A percentile compares a stretch with the other conserved stretches of the same genome.
phyloP scores from a whole-genome alignment of 2,888 invertebrate genomes.

The Ischnus inquisitorius region DNA sequence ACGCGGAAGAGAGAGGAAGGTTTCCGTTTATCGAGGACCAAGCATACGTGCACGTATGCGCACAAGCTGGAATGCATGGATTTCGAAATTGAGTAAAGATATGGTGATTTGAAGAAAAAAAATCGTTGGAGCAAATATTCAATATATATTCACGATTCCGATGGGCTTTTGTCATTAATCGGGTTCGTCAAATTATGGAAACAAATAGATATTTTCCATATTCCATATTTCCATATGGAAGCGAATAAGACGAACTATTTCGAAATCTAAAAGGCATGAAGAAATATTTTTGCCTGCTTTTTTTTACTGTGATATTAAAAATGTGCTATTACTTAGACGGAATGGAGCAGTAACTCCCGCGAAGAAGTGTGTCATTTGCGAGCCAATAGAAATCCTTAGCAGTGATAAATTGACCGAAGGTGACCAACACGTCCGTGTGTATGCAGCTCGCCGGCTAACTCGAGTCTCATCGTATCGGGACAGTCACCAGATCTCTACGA shows the following conservation, averaged over 20 bases:
- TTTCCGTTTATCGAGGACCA: background rate
- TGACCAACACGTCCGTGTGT: background rate
- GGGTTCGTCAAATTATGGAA: no score
- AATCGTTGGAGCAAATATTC: background rate
- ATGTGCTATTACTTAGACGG: no score
- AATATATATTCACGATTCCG: background rate
- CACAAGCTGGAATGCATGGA: background rate
- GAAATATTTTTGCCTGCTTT: no score
- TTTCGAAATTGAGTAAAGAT: background rate
- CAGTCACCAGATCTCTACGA: constrained; percentile 28
- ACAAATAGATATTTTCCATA: no score
- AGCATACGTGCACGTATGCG: no score
- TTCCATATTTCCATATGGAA: no score
- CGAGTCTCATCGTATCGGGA: constrained; percentile 22
- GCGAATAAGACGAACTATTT: no score
- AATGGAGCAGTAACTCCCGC: no score
- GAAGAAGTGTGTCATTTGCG: background rate
- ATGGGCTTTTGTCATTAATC: no score
- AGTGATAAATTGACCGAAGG: constrained; percentile 17
- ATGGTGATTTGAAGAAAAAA: background rate
- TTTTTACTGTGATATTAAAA: no score
- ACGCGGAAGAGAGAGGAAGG: background rate
- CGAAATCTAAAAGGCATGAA: no score
- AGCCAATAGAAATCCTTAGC: background rate
- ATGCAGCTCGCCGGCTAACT: background rate